Conservation (phyloP, 2,797 vertebrate genomes). For the Alcedo atthis region DNA sequence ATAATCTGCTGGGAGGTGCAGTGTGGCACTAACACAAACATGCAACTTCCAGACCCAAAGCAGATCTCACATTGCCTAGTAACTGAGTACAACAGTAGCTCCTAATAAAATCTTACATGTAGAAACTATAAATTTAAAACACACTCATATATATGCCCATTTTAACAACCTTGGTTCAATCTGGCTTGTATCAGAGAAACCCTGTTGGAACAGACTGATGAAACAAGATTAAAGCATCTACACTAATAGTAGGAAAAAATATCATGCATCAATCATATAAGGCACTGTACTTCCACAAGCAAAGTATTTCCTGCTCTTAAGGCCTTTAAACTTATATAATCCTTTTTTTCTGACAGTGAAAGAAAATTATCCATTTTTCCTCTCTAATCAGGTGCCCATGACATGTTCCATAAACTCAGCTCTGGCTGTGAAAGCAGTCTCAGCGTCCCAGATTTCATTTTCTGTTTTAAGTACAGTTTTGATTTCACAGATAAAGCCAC, state of each 20-base stretch:
- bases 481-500: background rate
- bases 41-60: background rate
- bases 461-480: background rate
- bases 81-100: slow-evolving; percentile 22
- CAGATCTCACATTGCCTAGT: slow-evolving; percentile 5
- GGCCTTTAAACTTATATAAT: background rate
- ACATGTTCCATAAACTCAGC: background rate
- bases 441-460: background rate
- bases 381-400: background rate
- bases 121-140: slow-evolving; percentile 10
- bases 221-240: background rate
- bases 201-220: background rate
- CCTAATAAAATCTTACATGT: background rate
- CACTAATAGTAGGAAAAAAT: background rate
- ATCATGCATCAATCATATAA: background rate
- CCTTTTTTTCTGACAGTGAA: background rate
- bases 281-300: background rate
- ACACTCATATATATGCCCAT: background rate
- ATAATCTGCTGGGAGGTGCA: background rate
- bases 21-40: background rate
- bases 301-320: background rate
- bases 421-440: background rate
- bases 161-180: background rate
- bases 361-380: background rate
- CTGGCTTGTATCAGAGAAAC: background rate